Conservation (phyloP, 2,888 invertebrate genomes). For the Lypha dubia region DNA sequence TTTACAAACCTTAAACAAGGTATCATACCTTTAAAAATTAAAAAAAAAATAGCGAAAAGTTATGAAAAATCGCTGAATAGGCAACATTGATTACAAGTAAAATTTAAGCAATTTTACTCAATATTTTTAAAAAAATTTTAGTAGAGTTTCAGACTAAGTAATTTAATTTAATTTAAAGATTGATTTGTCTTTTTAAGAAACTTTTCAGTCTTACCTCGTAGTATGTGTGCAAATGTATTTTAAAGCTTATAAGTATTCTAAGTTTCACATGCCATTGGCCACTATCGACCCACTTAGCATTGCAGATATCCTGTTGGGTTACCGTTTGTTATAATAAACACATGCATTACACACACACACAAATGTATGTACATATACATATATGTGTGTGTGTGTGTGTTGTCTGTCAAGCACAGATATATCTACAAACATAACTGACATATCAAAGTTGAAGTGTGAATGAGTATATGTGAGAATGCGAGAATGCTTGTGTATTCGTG, state of each 20-base stretch:
- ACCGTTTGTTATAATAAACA: slow-evolving; percentile 61
- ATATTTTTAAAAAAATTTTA: no score
- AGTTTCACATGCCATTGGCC: slow-evolving; percentile 71
- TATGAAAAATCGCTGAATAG: no score
- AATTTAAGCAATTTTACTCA: no score
- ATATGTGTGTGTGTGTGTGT: no score
- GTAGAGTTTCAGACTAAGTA: no score
- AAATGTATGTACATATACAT: not conserved
- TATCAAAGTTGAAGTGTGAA: slow-evolving; percentile 70
- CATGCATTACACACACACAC: slow-evolving; percentile 2
- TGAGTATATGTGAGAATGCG: slow-evolving; percentile 51
- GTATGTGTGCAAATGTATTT: slow-evolving; percentile 8
- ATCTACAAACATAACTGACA: slow-evolving; percentile 48
- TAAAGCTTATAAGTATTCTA: slow-evolving; percentile 40
- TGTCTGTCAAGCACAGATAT: slow-evolving; percentile 3
- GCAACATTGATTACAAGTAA: no score
- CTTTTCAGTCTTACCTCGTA: not conserved
- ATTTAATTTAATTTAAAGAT: no score
- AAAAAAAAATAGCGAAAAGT: no score
- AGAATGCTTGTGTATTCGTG: slow-evolving; percentile 12
- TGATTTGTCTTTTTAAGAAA: not conserved
- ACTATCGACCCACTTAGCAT: slow-evolving; percentile 74
- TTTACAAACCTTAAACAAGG: no score
- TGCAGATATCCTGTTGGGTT: slow-evolving; percentile 73
- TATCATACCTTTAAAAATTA: no score